Evolutionary conservation across 2,797 vertebrate genomes (phyloP).

Genomic region (Pygocentrus nattereri): DNA sequence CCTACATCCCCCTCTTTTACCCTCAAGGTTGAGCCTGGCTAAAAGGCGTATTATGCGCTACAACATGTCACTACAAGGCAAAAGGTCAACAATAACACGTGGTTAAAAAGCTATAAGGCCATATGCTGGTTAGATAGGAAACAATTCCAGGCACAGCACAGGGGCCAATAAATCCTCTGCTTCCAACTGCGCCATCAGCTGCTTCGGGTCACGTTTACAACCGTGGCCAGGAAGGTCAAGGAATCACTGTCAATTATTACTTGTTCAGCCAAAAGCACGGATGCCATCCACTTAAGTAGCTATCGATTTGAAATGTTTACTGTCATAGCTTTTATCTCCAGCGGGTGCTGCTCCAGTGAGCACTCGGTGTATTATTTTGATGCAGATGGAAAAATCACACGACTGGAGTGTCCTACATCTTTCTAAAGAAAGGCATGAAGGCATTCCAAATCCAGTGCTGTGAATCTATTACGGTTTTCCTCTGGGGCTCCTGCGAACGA

Average conservation of each 20-base stretch:
- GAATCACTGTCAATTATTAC: slow-evolving; percentile 26
- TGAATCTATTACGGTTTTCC: slow-evolving; percentile 35
- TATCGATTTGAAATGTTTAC: slow-evolving; percentile 28
- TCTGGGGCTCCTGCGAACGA: slow-evolving; percentile 33
- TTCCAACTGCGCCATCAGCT: slow-evolving; percentile 31
- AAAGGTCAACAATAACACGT: slow-evolving; percentile 35
- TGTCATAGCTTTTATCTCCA: slow-evolving; percentile 11
- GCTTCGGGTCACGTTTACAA: slow-evolving; percentile 45
- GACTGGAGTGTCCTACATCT: slow-evolving; percentile 22
- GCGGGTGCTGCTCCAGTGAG: slow-evolving; percentile 14
- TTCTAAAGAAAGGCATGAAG: slow-evolving; percentile 9
- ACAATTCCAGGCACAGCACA: neutral
- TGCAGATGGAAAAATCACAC: neutral
- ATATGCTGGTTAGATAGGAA: slow-evolving; percentile 28
- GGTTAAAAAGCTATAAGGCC: slow-evolving; percentile 34
- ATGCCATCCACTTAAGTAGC: neutral
- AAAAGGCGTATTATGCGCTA: slow-evolving; percentile 29
- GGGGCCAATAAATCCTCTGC: slow-evolving; percentile 35
- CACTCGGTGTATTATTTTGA: neutral
- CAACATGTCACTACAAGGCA: slow-evolving; percentile 42
- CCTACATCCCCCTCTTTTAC: slow-evolving; percentile 1
- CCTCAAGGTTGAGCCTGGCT: slow-evolving; percentile 19
- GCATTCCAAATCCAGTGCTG: slow-evolving; percentile 23
- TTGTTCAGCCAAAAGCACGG: slow-evolving; percentile 4
- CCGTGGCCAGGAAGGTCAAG: slow-evolving; percentile 42